Evolutionary conservation across 2,797 vertebrate species (phyloP), one percentile per base, ranked within the genome.

Genomic region (Salarias fasciatus): DNA sequence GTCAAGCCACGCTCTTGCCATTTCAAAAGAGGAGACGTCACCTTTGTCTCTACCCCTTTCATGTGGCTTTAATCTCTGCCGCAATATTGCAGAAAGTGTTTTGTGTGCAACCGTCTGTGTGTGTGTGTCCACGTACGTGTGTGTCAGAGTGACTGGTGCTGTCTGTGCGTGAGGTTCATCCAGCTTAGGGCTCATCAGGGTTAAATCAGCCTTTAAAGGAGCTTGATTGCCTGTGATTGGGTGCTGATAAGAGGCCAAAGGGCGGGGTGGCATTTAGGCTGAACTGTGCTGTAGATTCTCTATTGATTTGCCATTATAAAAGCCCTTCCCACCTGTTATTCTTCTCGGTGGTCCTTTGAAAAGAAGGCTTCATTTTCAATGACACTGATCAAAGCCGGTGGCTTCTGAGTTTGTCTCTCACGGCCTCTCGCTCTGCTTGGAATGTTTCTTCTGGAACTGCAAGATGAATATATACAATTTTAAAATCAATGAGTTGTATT

Each of bases 121-220:
- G 54, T 55, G 60, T 29, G 57, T 38, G 58, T 40, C 68, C 36
- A 54, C 51, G 58, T 53, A 61, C 51, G 55, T 61, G 69, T 53
- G 64, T 40, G 45, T 49, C 52, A 54, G 55, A 65, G 58, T 80
- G 77, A 80, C 51, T 74, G 80, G 42, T 70, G 56, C 71, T 72
- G 64, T 72, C 63, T 75, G 75, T 72, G 69, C 73, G 84, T 79
- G 84, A 74, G 85, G 85, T 90, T 91, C 87, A 89, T 91, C 87
- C 80, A 69, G 72, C 54, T 80, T 68, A 69, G 79, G 86, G 86
- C 91, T 92, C 90, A 89, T 92, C 91, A 90, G 88, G 86, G 88
- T 92, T 92, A 92, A 92, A 91, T 87, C 90, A 92, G 86, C 88
- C 89, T 90, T 92, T 88, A 91, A 90, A 92, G 86, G 88, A 87